Conservation (phyloP, 1,140 invertebrate species). For the Trachelipus rathkii region DNA sequence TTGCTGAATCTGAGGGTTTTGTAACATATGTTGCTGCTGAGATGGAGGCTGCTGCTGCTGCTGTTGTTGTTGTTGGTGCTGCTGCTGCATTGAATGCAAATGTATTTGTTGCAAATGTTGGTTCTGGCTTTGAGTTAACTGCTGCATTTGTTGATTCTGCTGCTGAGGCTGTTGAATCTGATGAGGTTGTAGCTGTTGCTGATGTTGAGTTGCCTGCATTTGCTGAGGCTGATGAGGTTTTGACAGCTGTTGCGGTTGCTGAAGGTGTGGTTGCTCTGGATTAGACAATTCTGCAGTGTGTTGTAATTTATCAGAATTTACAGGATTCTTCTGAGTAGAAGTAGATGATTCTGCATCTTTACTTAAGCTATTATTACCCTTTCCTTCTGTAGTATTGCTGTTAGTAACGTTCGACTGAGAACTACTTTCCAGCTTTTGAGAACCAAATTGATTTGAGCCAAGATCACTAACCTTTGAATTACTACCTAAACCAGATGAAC, state of each 20-base stretch:
- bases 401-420: not conserved
- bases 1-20: too few species aligned
- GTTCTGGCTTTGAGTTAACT: not conserved
- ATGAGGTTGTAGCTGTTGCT: constrained; percentile 1
- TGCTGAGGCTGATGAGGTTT: constrained; percentile 14
- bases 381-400: not conserved
- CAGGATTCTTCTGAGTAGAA: not conserved
- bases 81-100: not conserved
- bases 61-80: not conserved
- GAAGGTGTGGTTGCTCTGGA: not conserved
- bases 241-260: constrained; percentile 47
- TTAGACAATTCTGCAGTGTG: not conserved
- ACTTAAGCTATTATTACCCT: not conserved
- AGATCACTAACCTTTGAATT: not conserved
- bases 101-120: constrained; percentile 18
- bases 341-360: not conserved
- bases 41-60: not conserved
- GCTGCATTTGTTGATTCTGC: not conserved
- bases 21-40: too few species aligned
- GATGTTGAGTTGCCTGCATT: constrained; percentile 19
- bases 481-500: not conserved
- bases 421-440: not conserved
- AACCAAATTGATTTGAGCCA: not conserved
- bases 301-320: not conserved
- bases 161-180: not conserved